Base-by-base conservation (phyloP, 2,113 vertebrate genomes). In the Ctenomys sociabilis region DNA sequence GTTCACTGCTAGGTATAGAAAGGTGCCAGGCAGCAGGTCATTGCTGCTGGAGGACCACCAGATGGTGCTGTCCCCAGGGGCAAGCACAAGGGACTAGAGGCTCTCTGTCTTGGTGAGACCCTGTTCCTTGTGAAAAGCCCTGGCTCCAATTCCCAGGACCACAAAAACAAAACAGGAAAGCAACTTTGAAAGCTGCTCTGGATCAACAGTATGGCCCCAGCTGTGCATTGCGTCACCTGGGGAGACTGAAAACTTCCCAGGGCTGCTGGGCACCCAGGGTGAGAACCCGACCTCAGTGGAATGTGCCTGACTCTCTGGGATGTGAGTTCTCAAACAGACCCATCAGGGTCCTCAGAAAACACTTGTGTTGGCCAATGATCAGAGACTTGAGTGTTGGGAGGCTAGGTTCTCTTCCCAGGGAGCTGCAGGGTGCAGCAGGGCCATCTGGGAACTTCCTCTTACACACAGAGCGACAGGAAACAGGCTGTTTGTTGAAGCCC, bases 401-500 rank as follows among this genome's bases (percentile, higher is more conserved):
- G 59, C 64, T 45, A 11, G n/a, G 21, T 37, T 40, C n/a, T n/a
- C 43, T 8, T 8, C 80, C 78, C 24, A 5, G 61, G 2, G 7
- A 77, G n/a, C 59, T 14, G 2, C 11, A 10, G 57, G 73, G 32
- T 24, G 43, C 40, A 37, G 8, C 9, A 40, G 70, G 70, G 70
- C 70, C 70, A 37, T n/a, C 70, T 73, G 70, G 70, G 70, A 40
- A 22, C 70, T 73, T 40, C 68, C n/a, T 73, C 19, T n/a, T n/a
- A 11, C 2, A 75, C 40, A 75, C 40, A 43, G 70, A 57, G 66
- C 52, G 22, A 9, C 7, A 14, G 66, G 49, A 70, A 63, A 16
- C 0, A 1, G 59, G 52, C 45, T 22, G 0, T 1, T 26, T 30
- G 57, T 0, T 5, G 54, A 72, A 73, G 73, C n/a, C 10, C 43